Conservation (phyloP, 1,140 invertebrate genomes). For the Brachionus koreanus region DNA sequence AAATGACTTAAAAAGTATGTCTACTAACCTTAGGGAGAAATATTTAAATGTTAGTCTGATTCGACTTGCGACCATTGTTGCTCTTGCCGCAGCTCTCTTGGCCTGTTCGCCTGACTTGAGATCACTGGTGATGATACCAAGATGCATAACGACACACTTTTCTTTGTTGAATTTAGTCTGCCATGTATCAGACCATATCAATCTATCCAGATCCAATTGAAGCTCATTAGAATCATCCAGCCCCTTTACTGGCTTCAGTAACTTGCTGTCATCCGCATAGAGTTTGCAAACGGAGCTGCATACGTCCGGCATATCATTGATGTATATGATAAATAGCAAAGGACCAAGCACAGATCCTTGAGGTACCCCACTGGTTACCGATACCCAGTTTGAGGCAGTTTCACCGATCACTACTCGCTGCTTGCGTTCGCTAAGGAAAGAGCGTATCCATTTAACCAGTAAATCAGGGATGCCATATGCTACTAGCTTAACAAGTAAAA, state of each 20-base stretch:
- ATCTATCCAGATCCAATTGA: neutral
- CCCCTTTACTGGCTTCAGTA: neutral
- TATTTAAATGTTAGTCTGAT: too few relatives aligned
- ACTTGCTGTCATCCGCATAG: neutral
- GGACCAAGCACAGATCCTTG: conserved; percentile 47
- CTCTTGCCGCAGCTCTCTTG: too few relatives aligned
- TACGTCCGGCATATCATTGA: neutral
- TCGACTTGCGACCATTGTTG: too few relatives aligned
- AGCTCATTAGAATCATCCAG: neutral
- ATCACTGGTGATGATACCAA: too few relatives aligned
- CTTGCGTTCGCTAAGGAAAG: conserved; percentile 36
- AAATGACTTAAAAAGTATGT: too few relatives aligned
- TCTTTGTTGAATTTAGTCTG: too few relatives aligned
- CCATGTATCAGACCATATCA: neutral
- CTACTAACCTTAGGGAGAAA: too few relatives aligned
- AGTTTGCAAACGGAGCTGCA: neutral
- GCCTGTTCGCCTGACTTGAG: too few relatives aligned
- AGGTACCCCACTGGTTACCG: conserved; percentile 38
- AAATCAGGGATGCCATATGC: neutral
- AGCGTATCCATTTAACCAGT: conserved; percentile 24
- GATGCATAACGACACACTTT: too few relatives aligned
- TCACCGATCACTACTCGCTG: conserved; percentile 37
- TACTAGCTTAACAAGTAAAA: neutral
- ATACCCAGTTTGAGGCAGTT: neutral
- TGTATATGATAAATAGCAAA: conserved; percentile 42